Base-by-base conservation (phyloP, 1,140 invertebrate species). In the Caligus rogercresseyi region DNA sequence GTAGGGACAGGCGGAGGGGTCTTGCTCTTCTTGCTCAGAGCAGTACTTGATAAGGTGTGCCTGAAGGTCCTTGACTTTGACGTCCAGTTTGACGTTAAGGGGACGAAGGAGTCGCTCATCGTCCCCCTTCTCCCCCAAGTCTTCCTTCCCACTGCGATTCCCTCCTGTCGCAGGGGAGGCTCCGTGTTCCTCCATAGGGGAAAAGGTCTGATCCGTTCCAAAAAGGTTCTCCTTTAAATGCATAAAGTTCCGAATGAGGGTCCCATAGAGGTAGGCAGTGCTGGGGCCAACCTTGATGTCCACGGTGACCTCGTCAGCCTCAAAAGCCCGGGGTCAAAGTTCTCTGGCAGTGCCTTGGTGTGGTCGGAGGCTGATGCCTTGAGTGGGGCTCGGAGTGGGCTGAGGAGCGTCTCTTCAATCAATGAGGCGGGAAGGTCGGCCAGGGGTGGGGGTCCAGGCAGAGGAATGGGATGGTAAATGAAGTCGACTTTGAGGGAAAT, bases 41-140 rank as follows among this genome's bases (percentile, higher is more conserved):
- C 87, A 92, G 74, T 88, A 88, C 77, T 87, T 92, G 20, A 92
- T 79, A 51, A 92, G 72, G 78, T 98, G 91, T 1, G 83, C 92
- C 71, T 94, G 89, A 64, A 97, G 86, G 69, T 96, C 90, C 68
- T 96, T 90, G 69, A 96, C 83, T 18, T 87, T 91, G n/a, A 95
- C 82, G 1, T 88, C 89, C 1, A 96, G 87, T 18, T 83, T 86
- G 1, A 97, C 90, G 69, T 92, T 83, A 31, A 96, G 74, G 1
- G 92, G 88, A 25, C 92, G 75, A 74, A 91, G 94, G 13, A 82
- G 75, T 56, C 92, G 75, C 11, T 86, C 82, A 77, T 98, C 93
- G 2, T 31, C n/a, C 2, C 24, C 21, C 2, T 3, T 23, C 52
- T 66, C 66, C 7, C 55, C 56, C 18, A 51, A 52, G 25, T 67